phyloP scores from a whole-genome alignment of 2,888 invertebrate species.

The Epinotia brunnichana region DNA sequence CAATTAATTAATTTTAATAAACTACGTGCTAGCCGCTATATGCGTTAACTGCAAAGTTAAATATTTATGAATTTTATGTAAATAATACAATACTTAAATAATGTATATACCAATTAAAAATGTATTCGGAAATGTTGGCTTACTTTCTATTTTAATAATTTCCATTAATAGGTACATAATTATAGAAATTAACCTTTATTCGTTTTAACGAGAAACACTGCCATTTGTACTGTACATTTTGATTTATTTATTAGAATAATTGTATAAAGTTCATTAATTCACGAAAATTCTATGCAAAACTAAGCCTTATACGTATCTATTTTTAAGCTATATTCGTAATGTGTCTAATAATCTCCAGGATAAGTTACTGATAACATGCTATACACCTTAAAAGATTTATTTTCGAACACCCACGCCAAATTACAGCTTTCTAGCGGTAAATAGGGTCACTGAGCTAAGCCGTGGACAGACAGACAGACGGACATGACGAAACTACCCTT shows the following conservation, averaged over 20 bases:
- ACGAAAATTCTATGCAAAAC: slow-evolving; percentile 3
- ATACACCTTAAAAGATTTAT: background rate
- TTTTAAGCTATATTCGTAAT: slow-evolving; percentile 15
- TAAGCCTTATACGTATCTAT: background rate
- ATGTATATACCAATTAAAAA: too few relatives aligned
- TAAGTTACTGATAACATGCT: slow-evolving; percentile 7
- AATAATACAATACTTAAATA: slow-evolving; percentile 10
- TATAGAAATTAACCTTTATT: slow-evolving; percentile 22
- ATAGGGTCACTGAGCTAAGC: too few relatives aligned
- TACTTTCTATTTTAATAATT: slow-evolving; percentile 11
- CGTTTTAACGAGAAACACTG: slow-evolving; percentile 51
- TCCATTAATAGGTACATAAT: background rate
- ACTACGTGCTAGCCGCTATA: slow-evolving; percentile 16
- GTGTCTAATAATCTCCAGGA: background rate
- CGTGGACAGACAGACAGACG: too few relatives aligned
- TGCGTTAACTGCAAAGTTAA: slow-evolving; percentile 11
- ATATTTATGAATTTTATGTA: slow-evolving; percentile 27
- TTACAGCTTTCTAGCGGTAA: too few relatives aligned
- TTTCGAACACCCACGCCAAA: background rate
- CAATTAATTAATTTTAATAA: background rate
- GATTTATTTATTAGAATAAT: slow-evolving; percentile 40
- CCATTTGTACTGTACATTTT: slow-evolving; percentile 58
- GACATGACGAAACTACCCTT: too few relatives aligned
- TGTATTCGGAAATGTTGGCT: background rate
- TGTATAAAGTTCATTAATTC: slow-evolving; percentile 10